Base-by-base conservation (phyloP, 2,888 invertebrate genomes). In the Platycnemis pennipes region DNA sequence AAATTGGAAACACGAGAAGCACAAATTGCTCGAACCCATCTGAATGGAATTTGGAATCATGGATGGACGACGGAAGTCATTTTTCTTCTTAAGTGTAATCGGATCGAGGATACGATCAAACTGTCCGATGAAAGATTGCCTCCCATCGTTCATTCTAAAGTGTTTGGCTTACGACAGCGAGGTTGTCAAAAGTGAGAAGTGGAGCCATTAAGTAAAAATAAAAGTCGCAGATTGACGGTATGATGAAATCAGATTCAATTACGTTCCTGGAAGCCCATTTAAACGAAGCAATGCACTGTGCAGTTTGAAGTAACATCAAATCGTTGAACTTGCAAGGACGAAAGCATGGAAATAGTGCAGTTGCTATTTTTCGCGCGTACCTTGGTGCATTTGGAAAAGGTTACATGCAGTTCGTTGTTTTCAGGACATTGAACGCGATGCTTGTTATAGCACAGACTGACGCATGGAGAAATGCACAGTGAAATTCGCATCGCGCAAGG, bases 81-180 rank as follows among this genome's bases (percentile, higher is more conserved):
- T 77, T 37, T 37, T 77, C 77, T 11, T 77, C 77, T 77, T 31
- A 77, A 77, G 77, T 77, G 77, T 77, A n/a, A 77, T 37, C 77
- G 77, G 37, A 11, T 37, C 37, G 37, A 13, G 77, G 77, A 37
- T 37, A 11, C 31, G 77, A 77, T 77, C 77, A 77, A 77, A 37
- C 77, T n/a, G 77, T 8, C 77, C 13, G 77, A 37, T 77, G 37
- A 77, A 77, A 37, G 77, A 77, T 77, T 7, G 77, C 77, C 31
- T 37, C 11, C 37, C 77, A 77, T 77, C 77, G 26, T 77, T 77
- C 77, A 77, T 37, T 31, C 77, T n/a, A 5, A 37, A 77, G 77
- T 77, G 77, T 77, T 77, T 77, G 77, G 37, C 37, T 77, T 11
- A 16, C 37, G 77, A 77, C 37, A 37, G 77, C 77, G 77, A 13